Conservation (phyloP, 2,113 vertebrate genomes). For the Athene cunicularia region DNA sequence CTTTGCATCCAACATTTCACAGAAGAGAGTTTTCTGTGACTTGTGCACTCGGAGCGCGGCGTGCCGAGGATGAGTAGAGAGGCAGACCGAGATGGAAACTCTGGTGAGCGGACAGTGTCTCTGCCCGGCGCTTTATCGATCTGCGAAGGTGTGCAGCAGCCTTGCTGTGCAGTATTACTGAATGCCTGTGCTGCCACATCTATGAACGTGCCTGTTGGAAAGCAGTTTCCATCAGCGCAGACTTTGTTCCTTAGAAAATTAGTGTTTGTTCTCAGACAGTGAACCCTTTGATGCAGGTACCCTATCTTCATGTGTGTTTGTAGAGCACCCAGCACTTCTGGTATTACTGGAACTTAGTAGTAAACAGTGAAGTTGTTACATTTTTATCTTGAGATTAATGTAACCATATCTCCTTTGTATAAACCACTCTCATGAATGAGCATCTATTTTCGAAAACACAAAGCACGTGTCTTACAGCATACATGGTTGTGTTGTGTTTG, state of each 20-base stretch:
- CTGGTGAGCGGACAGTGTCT: fast-evolving
- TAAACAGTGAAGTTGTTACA: conserved; percentile 23
- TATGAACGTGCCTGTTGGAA: not conserved
- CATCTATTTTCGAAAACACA: conserved; percentile 11
- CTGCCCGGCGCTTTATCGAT: not conserved
- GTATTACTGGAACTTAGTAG: not conserved
- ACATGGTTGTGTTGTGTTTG: not conserved
- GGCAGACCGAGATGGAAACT: not conserved
- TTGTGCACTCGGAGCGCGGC: fast-evolving
- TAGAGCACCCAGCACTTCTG: not conserved
- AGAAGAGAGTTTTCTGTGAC: not conserved
- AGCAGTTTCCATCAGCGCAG: not conserved
- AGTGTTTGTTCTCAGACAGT: not conserved
- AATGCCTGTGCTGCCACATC: not conserved
- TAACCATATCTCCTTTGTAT: conserved; percentile 51
- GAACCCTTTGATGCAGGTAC: not conserved
- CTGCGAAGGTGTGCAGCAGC: not conserved
- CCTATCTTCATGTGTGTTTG: not conserved
- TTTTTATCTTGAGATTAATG: conserved; percentile 46
- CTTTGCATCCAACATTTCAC: not conserved
- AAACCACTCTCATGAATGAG: not conserved
- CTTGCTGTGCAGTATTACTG: not conserved
- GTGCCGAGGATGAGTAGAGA: not conserved
- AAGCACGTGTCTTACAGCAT: not conserved
- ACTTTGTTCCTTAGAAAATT: not conserved